These are phyloP conservation scores for Orchestia grillus DNA, from an alignment of 1,140 invertebrate genomes.

Conservation along the genomic window DNA sequence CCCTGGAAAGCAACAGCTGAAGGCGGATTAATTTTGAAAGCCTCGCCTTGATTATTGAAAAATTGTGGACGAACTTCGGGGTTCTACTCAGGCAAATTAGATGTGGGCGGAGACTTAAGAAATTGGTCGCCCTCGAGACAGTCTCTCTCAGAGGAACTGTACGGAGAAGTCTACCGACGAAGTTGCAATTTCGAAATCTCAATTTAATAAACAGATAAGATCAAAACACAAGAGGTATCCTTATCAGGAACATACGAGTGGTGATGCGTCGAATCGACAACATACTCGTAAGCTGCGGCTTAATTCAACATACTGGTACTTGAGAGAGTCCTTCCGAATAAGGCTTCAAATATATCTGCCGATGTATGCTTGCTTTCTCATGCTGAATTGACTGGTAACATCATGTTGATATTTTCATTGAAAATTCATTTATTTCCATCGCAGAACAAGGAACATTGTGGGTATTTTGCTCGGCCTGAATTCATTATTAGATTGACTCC, in stretches of 20 bases:
- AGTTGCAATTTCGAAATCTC: neutral
- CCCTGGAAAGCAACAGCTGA: neutral
- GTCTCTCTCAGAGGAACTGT: neutral
- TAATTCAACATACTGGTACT: too few species aligned
- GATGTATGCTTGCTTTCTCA: too few species aligned
- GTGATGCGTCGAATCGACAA: neutral
- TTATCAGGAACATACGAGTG: neutral
- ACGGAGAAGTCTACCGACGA: neutral
- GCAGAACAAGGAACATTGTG: too few species aligned
- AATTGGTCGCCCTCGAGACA: neutral
- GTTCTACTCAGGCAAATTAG: neutral
- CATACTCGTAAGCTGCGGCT: too few species aligned
- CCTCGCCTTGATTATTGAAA: neutral
- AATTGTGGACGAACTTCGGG: neutral
- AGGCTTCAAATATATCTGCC: too few species aligned
- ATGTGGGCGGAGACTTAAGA: neutral
- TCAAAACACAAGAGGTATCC: neutral
- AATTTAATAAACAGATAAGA: neutral
- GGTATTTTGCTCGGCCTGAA: too few species aligned
- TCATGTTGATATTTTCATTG: too few species aligned
- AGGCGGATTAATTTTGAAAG: constrained; percentile 8
- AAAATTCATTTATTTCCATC: too few species aligned
- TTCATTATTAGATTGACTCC: too few species aligned
- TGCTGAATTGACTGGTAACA: too few species aligned
- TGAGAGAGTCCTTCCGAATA: too few species aligned